A percentile compares a stretch with the other conserved stretches of the same genome.
Evolutionary conservation across 1,140 invertebrate species (phyloP).

Genomic region (Phenacoccus solenopsis): DNA sequence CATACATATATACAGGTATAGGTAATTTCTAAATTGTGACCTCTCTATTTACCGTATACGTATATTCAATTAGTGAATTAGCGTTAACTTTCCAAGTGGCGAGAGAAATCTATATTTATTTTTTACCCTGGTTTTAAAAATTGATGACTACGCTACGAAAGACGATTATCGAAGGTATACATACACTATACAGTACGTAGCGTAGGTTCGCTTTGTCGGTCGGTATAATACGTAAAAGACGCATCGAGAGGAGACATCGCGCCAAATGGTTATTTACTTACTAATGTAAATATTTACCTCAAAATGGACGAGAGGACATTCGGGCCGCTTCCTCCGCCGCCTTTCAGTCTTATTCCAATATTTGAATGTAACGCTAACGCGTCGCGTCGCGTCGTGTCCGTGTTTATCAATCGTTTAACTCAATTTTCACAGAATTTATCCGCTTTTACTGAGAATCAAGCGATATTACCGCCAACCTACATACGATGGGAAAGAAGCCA

Average conservation of each 20-base stretch:
- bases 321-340: not conserved
- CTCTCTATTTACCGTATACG: not conserved
- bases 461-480: too few species aligned
- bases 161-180: not conserved
- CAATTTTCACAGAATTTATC: not conserved
- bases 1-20: not conserved
- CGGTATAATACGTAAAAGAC: not conserved
- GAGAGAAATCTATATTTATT: not conserved
- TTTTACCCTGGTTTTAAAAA: not conserved
- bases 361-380: slow-evolving; percentile 1
- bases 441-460: not conserved
- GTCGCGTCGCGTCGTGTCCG: too few species aligned
- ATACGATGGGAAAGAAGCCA: too few species aligned
- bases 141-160: not conserved
- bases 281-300: not conserved
- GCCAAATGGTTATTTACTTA: slow-evolving; percentile 2
- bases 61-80: not conserved
- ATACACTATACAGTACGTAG: too few species aligned
- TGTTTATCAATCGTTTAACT: slow-evolving; percentile 3
- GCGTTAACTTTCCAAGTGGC: not conserved
- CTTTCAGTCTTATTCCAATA: not conserved
- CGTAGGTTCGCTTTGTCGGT: not conserved
- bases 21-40: not conserved
- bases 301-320: slow-evolving; percentile 1
- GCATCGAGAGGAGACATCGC: not conserved